phyloP scores from a whole-genome alignment of 2,797 vertebrate genomes.

The Rhadinocentrus ornatus region DNA sequence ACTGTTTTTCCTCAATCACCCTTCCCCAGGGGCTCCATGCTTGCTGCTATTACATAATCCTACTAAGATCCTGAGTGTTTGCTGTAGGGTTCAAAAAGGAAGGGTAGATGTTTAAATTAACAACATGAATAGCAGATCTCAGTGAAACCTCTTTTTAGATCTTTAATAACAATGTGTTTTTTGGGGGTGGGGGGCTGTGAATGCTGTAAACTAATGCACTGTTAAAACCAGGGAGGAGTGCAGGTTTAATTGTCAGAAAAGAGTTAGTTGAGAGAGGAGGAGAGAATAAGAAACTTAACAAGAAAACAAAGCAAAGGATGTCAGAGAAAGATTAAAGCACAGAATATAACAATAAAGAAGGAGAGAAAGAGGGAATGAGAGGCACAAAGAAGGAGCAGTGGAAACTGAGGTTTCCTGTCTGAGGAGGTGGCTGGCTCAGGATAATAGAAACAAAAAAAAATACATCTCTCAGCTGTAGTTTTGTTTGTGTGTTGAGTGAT shows the following conservation, averaged over 20 bases:
- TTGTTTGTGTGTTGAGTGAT: slow-evolving; percentile 56
- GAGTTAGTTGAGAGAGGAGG: too few species aligned
- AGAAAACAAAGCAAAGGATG: too few species aligned
- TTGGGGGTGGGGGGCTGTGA: neutral
- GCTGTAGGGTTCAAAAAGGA: slow-evolving; percentile 18
- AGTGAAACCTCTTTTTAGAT: slow-evolving; percentile 1
- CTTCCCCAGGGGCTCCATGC: slow-evolving; percentile 50
- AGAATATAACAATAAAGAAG: slow-evolving; percentile 10
- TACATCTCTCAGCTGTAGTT: slow-evolving; percentile 65
- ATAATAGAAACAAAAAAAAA: slow-evolving; percentile 63
- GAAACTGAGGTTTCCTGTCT: slow-evolving; percentile 88
- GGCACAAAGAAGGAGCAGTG: slow-evolving; percentile 76
- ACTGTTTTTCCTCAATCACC: slow-evolving; percentile 46
- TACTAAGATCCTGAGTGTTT: slow-evolving; percentile 39
- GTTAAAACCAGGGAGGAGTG: too few species aligned
- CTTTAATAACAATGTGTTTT: neutral
- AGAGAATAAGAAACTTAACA: too few species aligned
- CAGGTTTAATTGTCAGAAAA: too few species aligned
- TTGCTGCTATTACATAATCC: slow-evolving; percentile 66
- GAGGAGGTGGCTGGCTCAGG: slow-evolving; percentile 76
- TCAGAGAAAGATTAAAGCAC: neutral
- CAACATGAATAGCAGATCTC: slow-evolving; percentile 4
- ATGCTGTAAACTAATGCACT: too few species aligned
- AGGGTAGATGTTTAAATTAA: slow-evolving; percentile 12
- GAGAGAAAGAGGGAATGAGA: slow-evolving; percentile 50